Conservation (phyloP, 1,140 invertebrate genomes). For the Sycophila sp. region DNA sequence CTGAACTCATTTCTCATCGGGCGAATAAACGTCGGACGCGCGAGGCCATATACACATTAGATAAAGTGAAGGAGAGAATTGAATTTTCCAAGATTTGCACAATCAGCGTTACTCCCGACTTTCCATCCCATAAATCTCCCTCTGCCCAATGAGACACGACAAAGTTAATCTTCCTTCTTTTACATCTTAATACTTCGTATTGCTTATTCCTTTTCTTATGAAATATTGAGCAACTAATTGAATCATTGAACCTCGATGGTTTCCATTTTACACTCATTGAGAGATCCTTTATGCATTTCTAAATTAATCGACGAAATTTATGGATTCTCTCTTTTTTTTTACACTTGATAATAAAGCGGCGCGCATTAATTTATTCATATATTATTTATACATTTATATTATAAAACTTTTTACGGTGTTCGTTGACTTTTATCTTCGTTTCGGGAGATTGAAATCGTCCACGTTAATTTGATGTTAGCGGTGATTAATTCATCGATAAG, state of each 20-base stretch:
- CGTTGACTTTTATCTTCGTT: not conserved
- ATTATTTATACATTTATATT: not conserved
- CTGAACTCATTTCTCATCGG: constrained; percentile 9
- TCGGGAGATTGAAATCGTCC: not conserved
- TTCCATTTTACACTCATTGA: not conserved
- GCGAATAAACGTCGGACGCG: not conserved
- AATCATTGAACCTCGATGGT: no score
- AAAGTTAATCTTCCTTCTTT: not conserved
- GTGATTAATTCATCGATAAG: constrained; percentile 5
- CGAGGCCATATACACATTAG: not conserved
- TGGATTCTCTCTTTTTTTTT: no score
- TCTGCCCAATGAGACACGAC: not conserved
- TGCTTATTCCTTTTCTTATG: not conserved
- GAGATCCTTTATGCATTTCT: no score
- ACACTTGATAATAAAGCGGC: no score
- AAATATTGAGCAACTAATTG: not conserved
- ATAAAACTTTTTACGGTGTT: no score
- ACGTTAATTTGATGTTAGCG: not conserved
- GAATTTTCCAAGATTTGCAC: constrained; percentile 14
- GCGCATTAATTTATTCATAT: no score
- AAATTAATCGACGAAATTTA: no score
- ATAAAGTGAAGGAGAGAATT: not conserved
- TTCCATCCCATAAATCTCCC: constrained; percentile 9
- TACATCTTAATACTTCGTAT: not conserved
- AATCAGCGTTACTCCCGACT: not conserved